These are phyloP conservation scores for Ciona savignyi DNA, from an alignment of 23 tunicate species.

Conservation along the genomic window DNA sequence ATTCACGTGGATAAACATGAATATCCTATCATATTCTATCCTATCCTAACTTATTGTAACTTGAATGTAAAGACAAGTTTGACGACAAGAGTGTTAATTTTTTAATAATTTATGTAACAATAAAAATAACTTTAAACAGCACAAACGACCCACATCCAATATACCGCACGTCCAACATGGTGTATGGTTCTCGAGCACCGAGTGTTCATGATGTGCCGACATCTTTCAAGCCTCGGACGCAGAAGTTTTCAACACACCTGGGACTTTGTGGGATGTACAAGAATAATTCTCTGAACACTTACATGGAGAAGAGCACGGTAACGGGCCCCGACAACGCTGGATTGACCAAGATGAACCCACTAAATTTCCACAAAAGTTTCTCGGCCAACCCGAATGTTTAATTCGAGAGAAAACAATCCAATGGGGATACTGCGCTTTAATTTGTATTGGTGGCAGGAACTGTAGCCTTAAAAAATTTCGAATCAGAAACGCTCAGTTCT, in stretches of 20 bases:
- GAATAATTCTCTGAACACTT: constrained; percentile 80
- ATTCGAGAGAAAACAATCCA: no score
- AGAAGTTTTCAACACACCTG: constrained; percentile 74
- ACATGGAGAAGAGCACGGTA: constrained; percentile 57
- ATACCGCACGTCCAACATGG: constrained; percentile 75
- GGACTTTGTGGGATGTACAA: constrained; percentile 87
- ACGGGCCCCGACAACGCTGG: constrained; percentile 78
- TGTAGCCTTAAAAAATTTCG: no score
- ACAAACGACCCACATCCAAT: constrained; percentile 71
- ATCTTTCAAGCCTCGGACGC: constrained; percentile 77
- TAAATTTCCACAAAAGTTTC: constrained; percentile 69
- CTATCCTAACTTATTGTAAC: no score
- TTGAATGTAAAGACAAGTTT: no score
- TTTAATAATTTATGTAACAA: no score
- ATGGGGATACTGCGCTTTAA: no score
- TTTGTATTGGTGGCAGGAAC: no score
- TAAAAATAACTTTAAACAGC: constrained; percentile 16
- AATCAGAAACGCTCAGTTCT: no score
- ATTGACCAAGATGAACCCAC: constrained; percentile 45
- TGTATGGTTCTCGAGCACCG: constrained; percentile 64
- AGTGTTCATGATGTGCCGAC: constrained; percentile 66
- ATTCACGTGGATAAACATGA: no score
- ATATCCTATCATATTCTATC: no score
- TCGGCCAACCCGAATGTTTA: constrained; percentile 62
- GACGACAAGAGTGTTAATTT: no score